phyloP scores from a whole-genome alignment of 2,113 vertebrate genomes.

The Chunga burmeisteri region DNA sequence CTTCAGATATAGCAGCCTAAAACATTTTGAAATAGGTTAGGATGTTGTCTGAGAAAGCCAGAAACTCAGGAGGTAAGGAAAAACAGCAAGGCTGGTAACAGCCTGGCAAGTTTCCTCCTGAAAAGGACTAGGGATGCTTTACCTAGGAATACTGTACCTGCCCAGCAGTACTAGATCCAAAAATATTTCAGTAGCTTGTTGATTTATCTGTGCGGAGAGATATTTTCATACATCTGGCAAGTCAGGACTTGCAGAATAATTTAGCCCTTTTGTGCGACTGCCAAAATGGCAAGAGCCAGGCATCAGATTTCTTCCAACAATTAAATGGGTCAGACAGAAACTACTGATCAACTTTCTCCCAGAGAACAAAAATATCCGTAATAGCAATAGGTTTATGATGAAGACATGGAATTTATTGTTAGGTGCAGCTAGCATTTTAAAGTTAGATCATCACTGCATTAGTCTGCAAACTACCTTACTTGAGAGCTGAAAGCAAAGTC shows the following conservation, averaged over 20 bases:
- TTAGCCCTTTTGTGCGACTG: neutral
- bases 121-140: neutral
- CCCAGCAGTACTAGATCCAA: neutral
- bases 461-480: neutral
- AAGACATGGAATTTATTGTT: neutral
- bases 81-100: neutral
- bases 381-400: neutral
- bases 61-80: neutral
- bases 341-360: neutral
- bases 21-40: neutral
- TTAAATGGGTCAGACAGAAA: slow-evolving; percentile 33
- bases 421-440: neutral
- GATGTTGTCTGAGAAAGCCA: neutral
- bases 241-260: neutral
- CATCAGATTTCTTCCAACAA: slow-evolving; percentile 43
- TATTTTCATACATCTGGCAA: slow-evolving; percentile 31
- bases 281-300: slow-evolving; percentile 9
- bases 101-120: neutral
- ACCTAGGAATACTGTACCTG: neutral
- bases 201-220: neutral
- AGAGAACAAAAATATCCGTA: neutral
- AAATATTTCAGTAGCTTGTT: neutral
- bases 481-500: neutral
- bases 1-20: neutral
- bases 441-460: neutral